phyloP scores from a whole-genome alignment of 1,140 invertebrate genomes.

The Lucilia sericata region DNA sequence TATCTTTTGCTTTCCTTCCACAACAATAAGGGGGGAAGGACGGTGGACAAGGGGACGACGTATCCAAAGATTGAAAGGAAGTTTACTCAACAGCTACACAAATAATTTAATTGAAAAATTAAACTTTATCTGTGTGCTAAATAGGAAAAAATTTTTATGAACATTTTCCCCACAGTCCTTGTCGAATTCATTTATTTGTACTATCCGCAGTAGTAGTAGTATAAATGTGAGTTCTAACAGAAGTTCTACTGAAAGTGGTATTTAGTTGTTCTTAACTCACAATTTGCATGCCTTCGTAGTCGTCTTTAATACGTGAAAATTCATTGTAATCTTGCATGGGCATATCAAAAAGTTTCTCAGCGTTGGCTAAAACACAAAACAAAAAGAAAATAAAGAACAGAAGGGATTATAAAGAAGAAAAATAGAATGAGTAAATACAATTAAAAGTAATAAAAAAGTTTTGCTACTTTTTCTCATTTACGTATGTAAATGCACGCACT shows the following conservation, averaged over 20 bases:
- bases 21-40: not conserved
- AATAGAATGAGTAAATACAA: conserved; percentile 39
- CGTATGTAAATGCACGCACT: not conserved
- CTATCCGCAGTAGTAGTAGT: not conserved
- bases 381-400: not conserved
- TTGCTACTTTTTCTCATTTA: not conserved
- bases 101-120: conserved; percentile 41
- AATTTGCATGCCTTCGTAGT: conserved; percentile 78
- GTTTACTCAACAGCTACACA: conserved; percentile 27
- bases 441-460: conserved; percentile 39
- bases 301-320: conserved; percentile 77
- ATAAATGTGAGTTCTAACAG: not conserved
- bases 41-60: not conserved
- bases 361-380: conserved; percentile 68
- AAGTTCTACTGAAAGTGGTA: not conserved
- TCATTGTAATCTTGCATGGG: conserved; percentile 83
- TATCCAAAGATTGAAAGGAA: not conserved
- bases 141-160: not conserved
- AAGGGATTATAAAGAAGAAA: conserved; percentile 16
- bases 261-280: conserved; percentile 49
- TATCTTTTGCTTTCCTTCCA: not conserved
- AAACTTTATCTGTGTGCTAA: conserved; percentile 31
- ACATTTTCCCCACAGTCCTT: not conserved
- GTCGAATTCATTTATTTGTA: too few species aligned
- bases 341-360: conserved; percentile 88